These are phyloP conservation scores for Eledone cirrhosa DNA, from an alignment of 2,888 invertebrate genomes.

Conservation along the genomic window DNA sequence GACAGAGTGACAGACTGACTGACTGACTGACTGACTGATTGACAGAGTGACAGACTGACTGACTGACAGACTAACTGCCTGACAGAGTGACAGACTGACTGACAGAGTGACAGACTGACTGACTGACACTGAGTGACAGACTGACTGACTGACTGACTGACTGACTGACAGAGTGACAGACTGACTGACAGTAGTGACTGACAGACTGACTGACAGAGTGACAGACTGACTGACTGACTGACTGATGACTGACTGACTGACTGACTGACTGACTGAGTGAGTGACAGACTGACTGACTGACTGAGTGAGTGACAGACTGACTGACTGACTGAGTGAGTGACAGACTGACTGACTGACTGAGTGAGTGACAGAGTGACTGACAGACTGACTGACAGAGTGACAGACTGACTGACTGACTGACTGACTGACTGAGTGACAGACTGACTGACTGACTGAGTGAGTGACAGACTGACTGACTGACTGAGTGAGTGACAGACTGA, in stretches of 20 bases:
- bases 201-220: background rate
- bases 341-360: background rate
- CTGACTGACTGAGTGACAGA: constrained; percentile 14
- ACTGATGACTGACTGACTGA: too few relatives aligned
- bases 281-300: background rate
- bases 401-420: constrained; percentile 27
- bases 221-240: constrained; percentile 7
- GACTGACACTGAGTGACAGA: background rate
- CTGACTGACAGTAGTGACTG: constrained; percentile 13
- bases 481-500: too few relatives aligned
- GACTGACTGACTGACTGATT: too few relatives aligned
- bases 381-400: constrained; percentile 27
- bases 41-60: too few relatives aligned
- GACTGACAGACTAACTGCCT: too few relatives aligned
- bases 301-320: too few relatives aligned
- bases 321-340: background rate
- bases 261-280: constrained; percentile 8
- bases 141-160: constrained; percentile 8
- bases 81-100: too few relatives aligned
- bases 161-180: background rate
- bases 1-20: too few relatives aligned
- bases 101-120: background rate
- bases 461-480: too few relatives aligned
- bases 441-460: background rate
- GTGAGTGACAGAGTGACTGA: constrained; percentile 26